Evolutionary conservation across 2,888 invertebrate genomes (phyloP).

Genomic region (Sphaeridia pumilis): DNA sequence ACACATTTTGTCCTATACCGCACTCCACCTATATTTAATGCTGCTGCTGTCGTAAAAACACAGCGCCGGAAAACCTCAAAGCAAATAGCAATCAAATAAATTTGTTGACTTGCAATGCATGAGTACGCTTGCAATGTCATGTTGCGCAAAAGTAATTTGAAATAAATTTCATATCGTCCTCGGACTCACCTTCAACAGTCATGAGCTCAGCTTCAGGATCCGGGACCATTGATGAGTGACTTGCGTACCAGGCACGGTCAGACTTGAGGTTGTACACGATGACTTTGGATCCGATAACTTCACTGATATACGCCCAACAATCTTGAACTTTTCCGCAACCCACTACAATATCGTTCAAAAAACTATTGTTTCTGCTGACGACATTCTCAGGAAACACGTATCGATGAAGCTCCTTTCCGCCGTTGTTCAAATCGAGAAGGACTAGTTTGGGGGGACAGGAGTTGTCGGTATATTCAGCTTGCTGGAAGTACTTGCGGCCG

Average conservation of each 20-base stretch:
- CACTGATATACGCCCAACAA: slow-evolving; percentile 23
- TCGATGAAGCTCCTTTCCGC: slow-evolving; percentile 45
- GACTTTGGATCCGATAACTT: slow-evolving; percentile 19
- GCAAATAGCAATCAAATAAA: too few relatives aligned
- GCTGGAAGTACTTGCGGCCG: neutral
- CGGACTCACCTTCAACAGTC: slow-evolving; percentile 26
- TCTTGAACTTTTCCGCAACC: slow-evolving; percentile 5
- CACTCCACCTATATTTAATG: too few relatives aligned
- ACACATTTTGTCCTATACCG: too few relatives aligned
- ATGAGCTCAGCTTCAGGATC: slow-evolving; percentile 15
- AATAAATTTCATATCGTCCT: too few relatives aligned
- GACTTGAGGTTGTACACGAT: slow-evolving; percentile 19
- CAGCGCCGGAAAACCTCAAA: too few relatives aligned
- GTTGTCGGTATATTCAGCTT: slow-evolving; percentile 39
- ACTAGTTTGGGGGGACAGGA: slow-evolving; percentile 58
- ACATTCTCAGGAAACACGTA: slow-evolving; percentile 50
- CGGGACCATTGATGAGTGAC: slow-evolving; percentile 16
- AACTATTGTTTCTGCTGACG: slow-evolving; percentile 17
- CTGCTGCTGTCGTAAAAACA: too few relatives aligned
- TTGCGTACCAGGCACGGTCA: slow-evolving; percentile 19
- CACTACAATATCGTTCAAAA: slow-evolving; percentile 11
- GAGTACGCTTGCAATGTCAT: too few relatives aligned
- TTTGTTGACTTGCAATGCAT: too few relatives aligned
- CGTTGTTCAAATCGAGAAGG: slow-evolving; percentile 47
- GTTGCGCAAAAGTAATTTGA: too few relatives aligned